Conservation (phyloP, 2,797 vertebrate species). For the Rhabdomys pumilio region DNA sequence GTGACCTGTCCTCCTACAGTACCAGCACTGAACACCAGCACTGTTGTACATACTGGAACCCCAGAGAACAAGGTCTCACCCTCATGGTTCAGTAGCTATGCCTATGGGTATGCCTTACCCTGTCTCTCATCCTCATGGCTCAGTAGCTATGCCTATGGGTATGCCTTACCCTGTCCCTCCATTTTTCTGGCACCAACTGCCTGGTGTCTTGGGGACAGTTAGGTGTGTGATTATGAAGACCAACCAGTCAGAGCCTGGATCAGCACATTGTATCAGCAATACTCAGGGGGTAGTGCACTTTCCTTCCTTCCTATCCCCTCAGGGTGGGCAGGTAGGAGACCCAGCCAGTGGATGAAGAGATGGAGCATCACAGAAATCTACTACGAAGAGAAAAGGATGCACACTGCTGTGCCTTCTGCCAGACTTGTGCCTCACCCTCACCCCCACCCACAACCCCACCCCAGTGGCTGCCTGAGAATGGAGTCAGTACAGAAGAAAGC, state of each 20-base stretch:
- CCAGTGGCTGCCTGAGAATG: background rate
- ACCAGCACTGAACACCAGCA: rapidly evolving
- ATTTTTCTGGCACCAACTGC: background rate
- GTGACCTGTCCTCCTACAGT: rapidly evolving
- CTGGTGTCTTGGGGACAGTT: background rate
- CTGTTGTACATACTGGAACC: background rate
- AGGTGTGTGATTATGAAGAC: background rate
- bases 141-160: background rate
- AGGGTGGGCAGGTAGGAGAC: background rate
- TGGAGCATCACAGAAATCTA: background rate
- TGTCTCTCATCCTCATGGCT: background rate
- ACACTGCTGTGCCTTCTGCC: background rate
- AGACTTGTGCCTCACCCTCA: background rate
- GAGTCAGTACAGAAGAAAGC: background rate
- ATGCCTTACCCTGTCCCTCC: background rate
- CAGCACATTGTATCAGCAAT: background rate
- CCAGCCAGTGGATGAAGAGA: background rate
- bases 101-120: background rate
- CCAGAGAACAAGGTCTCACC: background rate
- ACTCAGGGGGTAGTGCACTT: background rate
- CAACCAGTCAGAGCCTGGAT: background rate
- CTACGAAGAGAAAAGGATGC: background rate
- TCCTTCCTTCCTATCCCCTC: background rate
- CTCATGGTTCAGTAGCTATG: background rate
- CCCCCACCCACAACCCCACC: background rate